A percentile compares a stretch with the other conserved stretches of the same genome.
These are phyloP conservation scores for Catalaphyllia jardinei DNA, from an alignment of 64 coral and sea anemone genomes.

Conservation along the genomic window DNA sequence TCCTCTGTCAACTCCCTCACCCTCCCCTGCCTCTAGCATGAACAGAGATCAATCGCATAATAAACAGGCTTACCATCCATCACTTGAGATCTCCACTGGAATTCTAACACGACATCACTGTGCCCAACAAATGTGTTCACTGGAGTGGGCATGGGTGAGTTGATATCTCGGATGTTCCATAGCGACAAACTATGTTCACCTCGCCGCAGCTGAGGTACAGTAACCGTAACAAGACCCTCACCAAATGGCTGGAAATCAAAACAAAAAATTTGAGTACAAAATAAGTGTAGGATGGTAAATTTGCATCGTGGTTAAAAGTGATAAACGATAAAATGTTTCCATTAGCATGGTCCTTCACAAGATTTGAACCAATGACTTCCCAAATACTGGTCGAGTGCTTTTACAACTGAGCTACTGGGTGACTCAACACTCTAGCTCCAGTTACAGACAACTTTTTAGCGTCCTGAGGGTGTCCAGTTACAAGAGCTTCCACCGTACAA, in stretches of 20 bases:
- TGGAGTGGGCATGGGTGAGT: conserved; percentile 57
- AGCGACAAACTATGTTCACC: conserved; percentile 79
- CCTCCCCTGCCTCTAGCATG: not conserved
- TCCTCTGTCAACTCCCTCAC: not conserved
- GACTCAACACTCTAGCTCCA: no score
- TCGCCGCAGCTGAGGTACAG: conserved; percentile 72
- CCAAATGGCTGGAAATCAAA: conserved; percentile 77
- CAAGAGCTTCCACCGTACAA: no score
- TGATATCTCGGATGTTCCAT: conserved; percentile 83
- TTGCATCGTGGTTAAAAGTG: no score
- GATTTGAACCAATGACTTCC: no score
- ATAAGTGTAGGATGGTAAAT: no score
- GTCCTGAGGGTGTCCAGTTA: no score
- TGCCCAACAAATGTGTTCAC: conserved; percentile 89
- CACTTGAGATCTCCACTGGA: conserved; percentile 85
- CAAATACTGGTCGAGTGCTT: no score
- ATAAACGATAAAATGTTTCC: no score
- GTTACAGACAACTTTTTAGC: no score
- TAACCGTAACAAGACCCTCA: conserved; percentile 82
- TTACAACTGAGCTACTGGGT: no score
- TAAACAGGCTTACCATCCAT: conserved; percentile 37
- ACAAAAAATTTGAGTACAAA: not conserved
- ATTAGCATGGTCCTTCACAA: no score
- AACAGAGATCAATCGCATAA: not conserved
- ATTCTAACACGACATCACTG: conserved; percentile 82